Base-by-base conservation (phyloP, 2,888 invertebrate genomes). In the Minunthozetes semirufus region DNA sequence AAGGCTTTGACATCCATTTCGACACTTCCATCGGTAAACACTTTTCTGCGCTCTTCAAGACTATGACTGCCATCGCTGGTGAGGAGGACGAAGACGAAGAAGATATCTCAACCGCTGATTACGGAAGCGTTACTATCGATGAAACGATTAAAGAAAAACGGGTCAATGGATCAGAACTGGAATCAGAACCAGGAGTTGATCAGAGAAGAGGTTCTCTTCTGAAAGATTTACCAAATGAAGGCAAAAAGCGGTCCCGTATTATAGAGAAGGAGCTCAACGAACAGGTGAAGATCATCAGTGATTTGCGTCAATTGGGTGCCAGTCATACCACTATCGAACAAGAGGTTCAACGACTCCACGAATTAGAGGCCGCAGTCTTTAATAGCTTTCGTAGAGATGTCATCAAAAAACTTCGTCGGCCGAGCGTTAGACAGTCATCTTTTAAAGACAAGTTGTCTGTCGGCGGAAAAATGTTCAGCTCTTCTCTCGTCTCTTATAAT, bases 231-330 rank as follows among this genome's bases (percentile, higher is more conserved):
- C 79, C 81, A 1, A 80, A 78, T 63, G 76, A 84, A 59, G 84
- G 84, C 77, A 81, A 83, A 78, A 82, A 82, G 81, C 88, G 95
- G 19, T 93, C 94, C n/a, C 90, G 93, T 81, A 87, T 95, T 77
- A 92, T 96, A 80, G 96, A 97, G 84, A 91, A 92, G 81, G 95
- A 95, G 85, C 95, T 99, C 94, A 94, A 93, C 81, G 96, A 97
- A 82, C 95, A 97, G 83, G 91, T 95, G 15, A 93, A 93, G 85
- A 91, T 94, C 74, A 94, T 98, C 77, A 94, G 93, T 82, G 96
- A 96, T 83, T 85, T 98, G 78, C 87, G 91, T 79, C 82, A 81
- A 77, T 46, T 72, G 29, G 94, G 95, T 0, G 95, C 95, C 42
- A 91, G 91, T 27, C 91, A 92, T 80, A 88, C 89, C 63, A 94